Evolutionary conservation across 2,113 vertebrate species (phyloP).

Genomic region (Petrocephalus zakoni): DNA sequence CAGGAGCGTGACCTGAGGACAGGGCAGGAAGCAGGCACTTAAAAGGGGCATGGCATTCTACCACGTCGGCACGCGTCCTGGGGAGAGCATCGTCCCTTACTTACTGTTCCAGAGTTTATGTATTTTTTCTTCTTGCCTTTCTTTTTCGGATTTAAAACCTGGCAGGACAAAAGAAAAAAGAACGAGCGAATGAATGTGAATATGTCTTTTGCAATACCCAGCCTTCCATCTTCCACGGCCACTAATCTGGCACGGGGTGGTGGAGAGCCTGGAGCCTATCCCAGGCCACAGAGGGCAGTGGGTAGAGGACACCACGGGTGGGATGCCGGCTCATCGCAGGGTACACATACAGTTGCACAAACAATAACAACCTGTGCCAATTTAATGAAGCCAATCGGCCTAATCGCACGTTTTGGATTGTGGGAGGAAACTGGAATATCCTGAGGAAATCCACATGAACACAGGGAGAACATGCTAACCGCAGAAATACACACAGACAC

Average conservation of each 20-base stretch:
- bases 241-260: not conserved
- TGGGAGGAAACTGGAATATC: not conserved
- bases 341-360: not conserved
- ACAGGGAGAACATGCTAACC: not conserved
- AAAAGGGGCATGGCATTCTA: not conserved
- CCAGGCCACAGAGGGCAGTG: not conserved
- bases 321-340: not conserved
- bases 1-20: slow-evolving; percentile 79
- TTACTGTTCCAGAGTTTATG: slow-evolving; percentile 71
- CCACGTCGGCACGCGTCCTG: too few species aligned
- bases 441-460: not conserved
- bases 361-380: not conserved
- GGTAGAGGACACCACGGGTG: not conserved
- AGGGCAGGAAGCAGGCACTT: not conserved
- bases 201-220: not conserved
- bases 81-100: slow-evolving; percentile 27
- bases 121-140: slow-evolving; percentile 84
- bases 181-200: not conserved
- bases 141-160: slow-evolving; percentile 78
- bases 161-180: slow-evolving; percentile 3
- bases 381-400: not conserved
- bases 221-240: not conserved
- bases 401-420: not conserved
- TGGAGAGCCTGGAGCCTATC: not conserved
- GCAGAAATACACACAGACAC: not conserved